Evolutionary conservation across 2,113 vertebrate species (phyloP).

Genomic region (Isurus oxyrinchus): DNA sequence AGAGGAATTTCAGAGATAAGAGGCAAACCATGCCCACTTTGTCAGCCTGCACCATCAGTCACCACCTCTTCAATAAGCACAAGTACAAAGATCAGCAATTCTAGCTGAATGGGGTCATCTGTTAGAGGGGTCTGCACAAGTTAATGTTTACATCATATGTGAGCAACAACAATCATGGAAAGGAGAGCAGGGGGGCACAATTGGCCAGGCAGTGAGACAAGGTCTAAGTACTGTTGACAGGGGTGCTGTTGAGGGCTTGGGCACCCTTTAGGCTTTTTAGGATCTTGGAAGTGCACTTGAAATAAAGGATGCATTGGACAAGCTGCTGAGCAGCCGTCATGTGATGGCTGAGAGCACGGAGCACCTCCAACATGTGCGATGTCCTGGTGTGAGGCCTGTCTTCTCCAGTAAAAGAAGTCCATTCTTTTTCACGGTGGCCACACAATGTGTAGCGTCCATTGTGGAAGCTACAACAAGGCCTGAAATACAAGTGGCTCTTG

Average conservation of each 20-base stretch:
- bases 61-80: neutral
- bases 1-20: no score
- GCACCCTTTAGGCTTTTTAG: neutral
- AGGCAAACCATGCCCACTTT: neutral
- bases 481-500: neutral
- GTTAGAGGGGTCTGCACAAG: neutral
- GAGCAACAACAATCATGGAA: neutral
- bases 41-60: neutral
- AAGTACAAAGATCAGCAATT: no score
- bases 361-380: neutral
- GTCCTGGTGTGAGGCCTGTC: neutral
- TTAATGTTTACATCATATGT: neutral
- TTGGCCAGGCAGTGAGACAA: no score
- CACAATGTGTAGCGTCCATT: neutral
- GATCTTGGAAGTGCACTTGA: neutral
- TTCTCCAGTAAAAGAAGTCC: neutral
- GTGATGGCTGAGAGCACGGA: neutral
- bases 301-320: neutral
- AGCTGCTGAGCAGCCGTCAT: neutral
- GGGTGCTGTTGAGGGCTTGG: neutral
- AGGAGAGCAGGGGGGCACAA: neutral
- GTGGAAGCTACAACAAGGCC: neutral
- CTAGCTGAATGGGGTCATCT: neutral
- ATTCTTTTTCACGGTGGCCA: neutral
- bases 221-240: neutral